Conservation (phyloP, 2,113 vertebrate genomes). For the Ifrita kowaldi region DNA sequence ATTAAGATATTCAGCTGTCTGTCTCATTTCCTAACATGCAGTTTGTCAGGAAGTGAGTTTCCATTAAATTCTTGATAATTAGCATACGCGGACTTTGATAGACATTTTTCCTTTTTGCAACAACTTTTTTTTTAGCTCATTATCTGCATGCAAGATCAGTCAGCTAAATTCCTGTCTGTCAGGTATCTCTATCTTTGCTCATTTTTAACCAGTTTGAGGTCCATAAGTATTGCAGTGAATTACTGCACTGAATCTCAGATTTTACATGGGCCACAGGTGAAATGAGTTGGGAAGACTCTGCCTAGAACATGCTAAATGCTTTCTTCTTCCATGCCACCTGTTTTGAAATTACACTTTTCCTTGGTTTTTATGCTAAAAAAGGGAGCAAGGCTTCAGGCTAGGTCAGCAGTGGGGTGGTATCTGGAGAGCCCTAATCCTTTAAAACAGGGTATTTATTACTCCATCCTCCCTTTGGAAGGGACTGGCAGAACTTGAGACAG, state of each 20-base stretch:
- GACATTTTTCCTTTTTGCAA: conserved; percentile 29
- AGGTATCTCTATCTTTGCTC: neutral
- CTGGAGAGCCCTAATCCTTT: neutral
- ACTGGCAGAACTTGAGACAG: neutral
- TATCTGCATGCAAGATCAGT: conserved; percentile 30
- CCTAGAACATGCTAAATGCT: neutral
- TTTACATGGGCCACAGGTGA: neutral
- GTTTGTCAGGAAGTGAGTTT: conserved; percentile 55
- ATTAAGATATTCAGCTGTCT: conserved; percentile 48
- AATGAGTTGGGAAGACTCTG: neutral
- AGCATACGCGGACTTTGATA: conserved; percentile 47
- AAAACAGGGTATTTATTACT: neutral
- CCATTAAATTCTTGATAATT: conserved; percentile 50
- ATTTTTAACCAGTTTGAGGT: neutral
- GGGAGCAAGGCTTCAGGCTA: neutral
- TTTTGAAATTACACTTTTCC: neutral
- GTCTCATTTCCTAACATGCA: conserved; percentile 31
- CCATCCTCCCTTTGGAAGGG: rapidly evolving
- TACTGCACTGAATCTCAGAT: neutral
- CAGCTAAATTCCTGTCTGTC: conserved; percentile 15
- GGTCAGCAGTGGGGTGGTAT: neutral
- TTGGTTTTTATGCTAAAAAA: neutral
- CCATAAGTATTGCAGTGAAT: neutral
- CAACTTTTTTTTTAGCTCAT: neutral
- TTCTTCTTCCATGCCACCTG: neutral